Evolutionary conservation across 2,888 invertebrate species (phyloP).

Genomic region (Drosophila fungiperda): DNA sequence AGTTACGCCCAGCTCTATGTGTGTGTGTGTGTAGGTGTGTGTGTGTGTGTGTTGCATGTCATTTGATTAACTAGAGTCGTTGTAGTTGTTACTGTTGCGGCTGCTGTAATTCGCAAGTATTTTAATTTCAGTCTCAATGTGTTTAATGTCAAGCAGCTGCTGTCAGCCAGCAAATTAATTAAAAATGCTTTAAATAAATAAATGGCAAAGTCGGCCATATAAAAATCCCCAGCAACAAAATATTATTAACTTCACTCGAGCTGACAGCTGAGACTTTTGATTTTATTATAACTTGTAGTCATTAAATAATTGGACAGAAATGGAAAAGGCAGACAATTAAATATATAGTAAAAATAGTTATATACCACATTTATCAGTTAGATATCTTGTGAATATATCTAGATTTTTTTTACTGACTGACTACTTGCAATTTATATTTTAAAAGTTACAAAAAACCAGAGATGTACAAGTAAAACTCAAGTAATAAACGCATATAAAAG

Average conservation of each 20-base stretch:
- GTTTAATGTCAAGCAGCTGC: slow-evolving; percentile 72
- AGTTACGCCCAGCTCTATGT: slow-evolving; percentile 15
- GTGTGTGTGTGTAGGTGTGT: slow-evolving; percentile 4
- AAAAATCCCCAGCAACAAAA: slow-evolving; percentile 32
- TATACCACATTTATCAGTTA: background rate
- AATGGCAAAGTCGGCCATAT: slow-evolving; percentile 2
- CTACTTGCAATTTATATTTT: background rate
- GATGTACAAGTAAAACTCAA: background rate
- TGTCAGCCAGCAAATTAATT: slow-evolving; percentile 72
- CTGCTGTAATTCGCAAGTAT: slow-evolving; percentile 61
- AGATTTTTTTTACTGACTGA: background rate
- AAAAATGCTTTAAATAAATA: slow-evolving; percentile 62
- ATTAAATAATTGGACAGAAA: background rate
- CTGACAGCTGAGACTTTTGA: slow-evolving; percentile 27
- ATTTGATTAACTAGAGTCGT: slow-evolving; percentile 75
- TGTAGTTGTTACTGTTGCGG: slow-evolving; percentile 32
- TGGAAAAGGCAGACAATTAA: background rate
- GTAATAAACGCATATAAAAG: background rate
- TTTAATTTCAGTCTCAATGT: slow-evolving; percentile 61
- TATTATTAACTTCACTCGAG: slow-evolving; percentile 33
- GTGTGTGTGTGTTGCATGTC: slow-evolving; percentile 47
- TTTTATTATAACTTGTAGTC: background rate
- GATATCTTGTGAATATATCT: background rate
- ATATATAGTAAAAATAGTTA: background rate
- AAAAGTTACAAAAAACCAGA: background rate